Conservation (phyloP, 2,797 vertebrate genomes). For the Pangasius larnaudii region DNA sequence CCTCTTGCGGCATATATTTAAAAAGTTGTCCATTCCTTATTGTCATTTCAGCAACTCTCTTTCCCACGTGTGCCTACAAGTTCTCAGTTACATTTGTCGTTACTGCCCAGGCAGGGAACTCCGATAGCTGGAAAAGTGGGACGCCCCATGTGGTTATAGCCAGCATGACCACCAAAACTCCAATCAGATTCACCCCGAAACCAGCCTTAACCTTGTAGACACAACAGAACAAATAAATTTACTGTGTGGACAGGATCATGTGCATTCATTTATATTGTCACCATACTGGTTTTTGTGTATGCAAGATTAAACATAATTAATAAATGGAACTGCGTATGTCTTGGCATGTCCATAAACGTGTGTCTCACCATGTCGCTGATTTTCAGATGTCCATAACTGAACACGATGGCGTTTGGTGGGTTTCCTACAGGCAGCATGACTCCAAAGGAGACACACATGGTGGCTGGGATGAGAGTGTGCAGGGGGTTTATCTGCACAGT, state of each 20-base stretch:
- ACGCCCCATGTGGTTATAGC: constrained; percentile 96
- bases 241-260: not conserved
- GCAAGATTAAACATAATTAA: not conserved
- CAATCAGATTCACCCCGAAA: constrained; percentile 94
- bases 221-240: not conserved
- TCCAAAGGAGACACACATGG: constrained; percentile 97
- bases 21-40: constrained; percentile 1
- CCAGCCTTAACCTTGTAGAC: constrained; percentile 90
- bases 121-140: constrained; percentile 88
- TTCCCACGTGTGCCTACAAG: constrained; percentile 66
- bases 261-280: not conserved
- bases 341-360: not conserved
- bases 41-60: not conserved
- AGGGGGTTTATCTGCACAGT: constrained; percentile 93
- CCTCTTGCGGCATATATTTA: not conserved
- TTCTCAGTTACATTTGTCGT: constrained; percentile 80
- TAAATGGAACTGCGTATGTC: not conserved
- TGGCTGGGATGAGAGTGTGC: constrained; percentile 94
- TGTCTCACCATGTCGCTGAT: constrained; percentile 93
- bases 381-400: constrained; percentile 95
- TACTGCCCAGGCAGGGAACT: constrained; percentile 88
- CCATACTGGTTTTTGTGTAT: not conserved
- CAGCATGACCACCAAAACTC: constrained; percentile 90
- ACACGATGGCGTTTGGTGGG: constrained; percentile 97
- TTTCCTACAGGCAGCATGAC: constrained; percentile 99